These are phyloP conservation scores for Python bivittatus DNA, from an alignment of 2,113 vertebrate genomes.

Conservation along the genomic window DNA sequence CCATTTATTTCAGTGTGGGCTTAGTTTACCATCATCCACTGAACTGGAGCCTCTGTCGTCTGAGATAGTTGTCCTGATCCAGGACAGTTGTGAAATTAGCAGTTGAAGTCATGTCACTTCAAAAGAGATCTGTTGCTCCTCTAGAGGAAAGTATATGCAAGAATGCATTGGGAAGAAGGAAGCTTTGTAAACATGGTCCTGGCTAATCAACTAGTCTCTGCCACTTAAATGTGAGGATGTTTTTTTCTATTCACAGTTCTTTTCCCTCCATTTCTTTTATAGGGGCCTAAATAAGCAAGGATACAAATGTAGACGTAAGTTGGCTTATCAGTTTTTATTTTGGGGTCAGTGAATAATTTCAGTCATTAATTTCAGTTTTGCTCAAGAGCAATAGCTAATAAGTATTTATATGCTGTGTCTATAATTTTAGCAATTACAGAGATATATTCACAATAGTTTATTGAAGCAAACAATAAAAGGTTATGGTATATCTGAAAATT, in stretches of 20 bases:
- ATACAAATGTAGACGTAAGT: constrained; percentile 99
- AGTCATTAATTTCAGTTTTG: neutral
- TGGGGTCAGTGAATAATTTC: neutral
- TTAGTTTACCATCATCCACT: neutral
- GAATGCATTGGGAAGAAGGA: neutral
- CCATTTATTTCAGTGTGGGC: neutral
- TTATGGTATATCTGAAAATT: neutral
- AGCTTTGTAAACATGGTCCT: neutral
- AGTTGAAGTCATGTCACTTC: neutral
- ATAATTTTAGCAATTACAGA: neutral
- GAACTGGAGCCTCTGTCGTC: neutral
- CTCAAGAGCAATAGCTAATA: neutral
- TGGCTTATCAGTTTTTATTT: neutral
- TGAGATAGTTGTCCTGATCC: neutral
- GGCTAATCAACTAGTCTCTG: neutral
- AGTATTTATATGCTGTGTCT: neutral
- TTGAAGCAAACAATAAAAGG: neutral
- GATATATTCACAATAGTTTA: neutral
- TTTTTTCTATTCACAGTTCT: neutral
- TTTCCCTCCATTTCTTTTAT: constrained; percentile 57
- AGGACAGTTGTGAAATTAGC: neutral
- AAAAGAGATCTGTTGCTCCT: neutral
- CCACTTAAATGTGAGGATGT: neutral
- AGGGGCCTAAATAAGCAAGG: constrained; percentile 98
- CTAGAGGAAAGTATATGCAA: neutral